Base-by-base conservation (phyloP, 1,140 invertebrate genomes). In the Orius laevigatus region DNA sequence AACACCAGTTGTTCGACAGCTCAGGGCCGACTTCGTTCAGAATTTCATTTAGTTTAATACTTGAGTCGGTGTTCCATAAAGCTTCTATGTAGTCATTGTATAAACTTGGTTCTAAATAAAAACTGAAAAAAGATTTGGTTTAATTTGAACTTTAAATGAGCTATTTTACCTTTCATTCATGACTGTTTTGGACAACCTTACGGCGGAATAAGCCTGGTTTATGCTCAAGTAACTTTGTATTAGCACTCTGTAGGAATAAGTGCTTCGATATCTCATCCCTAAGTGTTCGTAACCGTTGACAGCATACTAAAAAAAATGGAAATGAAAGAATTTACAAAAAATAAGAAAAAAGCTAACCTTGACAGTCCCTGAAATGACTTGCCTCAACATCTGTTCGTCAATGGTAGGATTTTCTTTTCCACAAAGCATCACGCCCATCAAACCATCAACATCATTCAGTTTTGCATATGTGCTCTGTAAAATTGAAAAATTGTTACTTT, bases 21-120 rank as follows among this genome's bases (percentile, higher is more conserved):
- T 49, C 48, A 42, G 72, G 61, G 55, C 70, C 62, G 12, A 67
- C 69, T 53, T 66, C 68, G 44, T 67, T 62, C 5, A 73, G 60
- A 6, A 78, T 55, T 20, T 74, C 65, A n/a, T 84, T 75, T 1
- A 91, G 60, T 50, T 80, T 73, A 25, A 83, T 78, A 65, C 87
- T 94, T 52, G 79, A 73, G 3, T 81, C 79, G 5, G 95, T 66
- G 55, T 84, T 78, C 88, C 88, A 95, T 16, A 90, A 71, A 1
- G 88, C 77, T 63, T 97, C 92, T 1, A 84, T 75, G 50, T 79
- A 72, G 43, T 81, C 71, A 52, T 78, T 76, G 53, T 72, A 69
- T 25, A 73, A 64, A 39, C 64, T 44, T 32, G 40, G 62, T 58
- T 40, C 66, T 60, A 18, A 66, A 51, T 54, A 69, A 65, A 14